A percentile compares a stretch with the other conserved stretches of the same genome.
phyloP scores from a whole-genome alignment of 2,113 vertebrate species.

The Epinephelus lanceolatus region DNA sequence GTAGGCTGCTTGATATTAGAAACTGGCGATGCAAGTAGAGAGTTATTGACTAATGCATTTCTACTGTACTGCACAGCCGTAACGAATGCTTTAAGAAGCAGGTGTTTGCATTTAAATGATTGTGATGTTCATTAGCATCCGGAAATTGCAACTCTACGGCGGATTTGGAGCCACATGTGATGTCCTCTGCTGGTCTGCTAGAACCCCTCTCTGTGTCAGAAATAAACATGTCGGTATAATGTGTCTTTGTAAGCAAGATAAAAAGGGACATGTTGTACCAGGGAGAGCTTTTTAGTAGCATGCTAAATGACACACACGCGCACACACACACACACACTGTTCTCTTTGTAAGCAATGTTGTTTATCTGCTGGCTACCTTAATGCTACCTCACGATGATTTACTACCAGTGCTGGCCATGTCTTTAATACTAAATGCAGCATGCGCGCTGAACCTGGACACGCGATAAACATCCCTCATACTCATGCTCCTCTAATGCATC shows the following conservation, averaged over 20 bases:
- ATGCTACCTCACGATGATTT: slow-evolving; percentile 64
- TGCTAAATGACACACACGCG: slow-evolving; percentile 36
- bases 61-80: slow-evolving; percentile 35
- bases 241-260: slow-evolving; percentile 35
- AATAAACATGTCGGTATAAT: slow-evolving; percentile 38
- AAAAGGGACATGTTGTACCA: slow-evolving; percentile 38
- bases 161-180: slow-evolving; percentile 32
- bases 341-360: slow-evolving; percentile 33
- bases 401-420: slow-evolving; percentile 47
- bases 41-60: slow-evolving; percentile 60
- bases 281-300: slow-evolving; percentile 20
- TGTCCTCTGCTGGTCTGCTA: slow-evolving; percentile 13
- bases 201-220: slow-evolving; percentile 9
- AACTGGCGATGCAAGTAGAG: slow-evolving; percentile 38
- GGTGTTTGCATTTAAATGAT: slow-evolving; percentile 67
- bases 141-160: slow-evolving; percentile 45
- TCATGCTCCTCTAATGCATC: slow-evolving; percentile 57
- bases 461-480: slow-evolving; percentile 55
- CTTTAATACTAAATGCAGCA: slow-evolving; percentile 61
- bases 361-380: slow-evolving; percentile 61
- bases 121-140: slow-evolving; percentile 24
- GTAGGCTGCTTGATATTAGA: slow-evolving; percentile 51
- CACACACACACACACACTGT: slow-evolving; percentile 19
- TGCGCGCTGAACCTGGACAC: slow-evolving; percentile 53
- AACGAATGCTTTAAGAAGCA: slow-evolving; percentile 42